Base-by-base conservation (phyloP, 2,113 vertebrate genomes). In the Neodontobutis hainanensis region DNA sequence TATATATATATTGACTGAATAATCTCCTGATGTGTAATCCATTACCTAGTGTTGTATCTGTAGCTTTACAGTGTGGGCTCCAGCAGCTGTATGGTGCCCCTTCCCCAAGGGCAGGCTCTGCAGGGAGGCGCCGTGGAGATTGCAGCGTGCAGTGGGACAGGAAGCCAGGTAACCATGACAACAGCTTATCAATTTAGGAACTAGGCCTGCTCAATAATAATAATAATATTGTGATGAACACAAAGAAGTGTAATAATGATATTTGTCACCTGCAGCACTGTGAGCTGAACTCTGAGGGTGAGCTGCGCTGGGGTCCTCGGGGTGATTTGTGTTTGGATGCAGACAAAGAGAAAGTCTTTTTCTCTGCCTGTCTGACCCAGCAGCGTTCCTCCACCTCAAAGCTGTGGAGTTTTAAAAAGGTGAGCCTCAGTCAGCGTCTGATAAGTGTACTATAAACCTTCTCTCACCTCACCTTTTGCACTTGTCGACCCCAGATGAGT, bases 61-160 rank as follows among this genome's bases (percentile, higher is more conserved):
- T 87, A 96, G 96, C 91, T 97, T 78, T 95, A 93, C 88, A 97
- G 92, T 73, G 86, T 91, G 0, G 94, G 92, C 53, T 83, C 89
- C 53, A 92, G 93, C 79, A 90, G 92, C 87, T 97, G 96, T 87
- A 93, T 89, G 16, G 93, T 95, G 3, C 19, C 3, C 86, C 93
- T 88, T 78, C 85, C 50, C 49, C 80, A 70, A 38, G 85, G 85
- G 49, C 78, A 60, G 59, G 73, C 56, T 36, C 7, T 42, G 47
- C 73, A 64, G 53, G 90, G 89, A 42, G 87, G 91, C 14, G 77
- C 78, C 57, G 46, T 95, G 53, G 56, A 50, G 4, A 85, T 94
- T 32, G 91, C 91, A 9, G 91, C 92, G 1, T 97, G 95, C 89
- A 94, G 80, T 15, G 91, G 94, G 67, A 93, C 90, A 10, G 84